These are phyloP conservation scores for Carcina quercana DNA, from an alignment of 2,888 invertebrate genomes.

Conservation along the genomic window DNA sequence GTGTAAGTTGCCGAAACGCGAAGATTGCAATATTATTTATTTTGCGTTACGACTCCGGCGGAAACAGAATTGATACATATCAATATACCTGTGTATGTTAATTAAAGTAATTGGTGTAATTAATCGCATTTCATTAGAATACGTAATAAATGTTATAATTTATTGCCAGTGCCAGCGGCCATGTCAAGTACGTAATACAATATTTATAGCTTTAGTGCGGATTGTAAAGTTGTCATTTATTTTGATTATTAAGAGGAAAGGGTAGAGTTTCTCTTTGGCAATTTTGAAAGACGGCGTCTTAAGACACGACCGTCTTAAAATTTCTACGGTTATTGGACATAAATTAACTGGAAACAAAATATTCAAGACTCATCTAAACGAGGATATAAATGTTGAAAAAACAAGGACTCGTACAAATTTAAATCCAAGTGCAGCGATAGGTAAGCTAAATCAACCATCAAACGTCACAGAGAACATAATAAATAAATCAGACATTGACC, in stretches of 20 bases:
- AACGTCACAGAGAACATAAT: background rate
- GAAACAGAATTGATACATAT: slow-evolving; percentile 11
- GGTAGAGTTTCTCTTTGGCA: no score
- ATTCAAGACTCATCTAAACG: no score
- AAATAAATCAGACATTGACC: slow-evolving; percentile 32
- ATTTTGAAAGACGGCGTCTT: no score
- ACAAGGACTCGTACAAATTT: no score
- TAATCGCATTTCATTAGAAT: slow-evolving; percentile 31
- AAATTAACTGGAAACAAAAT: no score
- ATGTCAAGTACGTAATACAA: background rate
- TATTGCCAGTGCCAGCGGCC: background rate
- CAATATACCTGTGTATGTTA: slow-evolving; percentile 23
- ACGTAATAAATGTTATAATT: background rate
- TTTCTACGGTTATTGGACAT: no score
- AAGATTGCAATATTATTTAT: slow-evolving; percentile 8
- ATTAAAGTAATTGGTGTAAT: slow-evolving; percentile 32
- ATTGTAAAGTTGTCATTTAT: no score
- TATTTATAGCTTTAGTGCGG: slow-evolving; percentile 1
- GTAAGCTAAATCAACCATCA: background rate
- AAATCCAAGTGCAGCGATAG: no score
- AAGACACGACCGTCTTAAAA: no score
- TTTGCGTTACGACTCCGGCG: slow-evolving; percentile 14
- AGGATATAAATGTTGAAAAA: no score
- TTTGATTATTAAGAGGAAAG: no score
- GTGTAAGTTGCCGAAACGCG: no score